phyloP scores from a whole-genome alignment of 2,888 invertebrate species.

The Drosophila atripex region DNA sequence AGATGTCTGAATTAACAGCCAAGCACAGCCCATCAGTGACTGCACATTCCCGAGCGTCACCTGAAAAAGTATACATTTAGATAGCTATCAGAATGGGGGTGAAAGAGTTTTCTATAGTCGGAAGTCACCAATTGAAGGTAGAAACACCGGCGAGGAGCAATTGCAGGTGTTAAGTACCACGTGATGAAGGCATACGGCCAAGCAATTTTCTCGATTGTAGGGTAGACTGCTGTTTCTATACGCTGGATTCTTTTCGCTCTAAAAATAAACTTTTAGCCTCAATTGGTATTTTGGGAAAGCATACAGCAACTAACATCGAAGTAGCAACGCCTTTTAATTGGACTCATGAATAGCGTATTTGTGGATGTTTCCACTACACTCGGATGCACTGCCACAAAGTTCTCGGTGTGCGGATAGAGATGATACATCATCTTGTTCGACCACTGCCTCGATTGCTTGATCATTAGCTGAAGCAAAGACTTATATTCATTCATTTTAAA shows the following conservation, averaged over 20 bases:
- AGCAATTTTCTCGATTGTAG: slow-evolving; percentile 77
- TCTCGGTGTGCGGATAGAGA: slow-evolving; percentile 68
- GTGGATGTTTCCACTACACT: slow-evolving; percentile 57
- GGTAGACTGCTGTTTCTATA: slow-evolving; percentile 40
- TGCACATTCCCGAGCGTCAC: slow-evolving; percentile 60
- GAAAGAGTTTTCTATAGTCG: neutral
- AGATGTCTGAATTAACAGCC: slow-evolving; percentile 63
- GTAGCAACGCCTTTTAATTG: slow-evolving; percentile 67
- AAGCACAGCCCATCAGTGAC: slow-evolving; percentile 76
- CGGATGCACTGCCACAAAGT: slow-evolving; percentile 72
- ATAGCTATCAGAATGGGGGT: accelerated
- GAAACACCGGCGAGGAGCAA: slow-evolving; percentile 74
- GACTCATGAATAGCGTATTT: slow-evolving; percentile 57
- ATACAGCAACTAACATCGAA: slow-evolving; percentile 63
- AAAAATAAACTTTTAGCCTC: neutral
- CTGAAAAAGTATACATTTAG: slow-evolving; percentile 10
- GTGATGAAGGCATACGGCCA: slow-evolving; percentile 71
- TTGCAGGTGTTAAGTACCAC: slow-evolving; percentile 69
- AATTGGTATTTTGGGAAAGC: neutral
- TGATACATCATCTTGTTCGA: slow-evolving; percentile 51
- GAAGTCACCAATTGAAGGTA: slow-evolving; percentile 58
- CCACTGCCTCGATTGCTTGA: slow-evolving; percentile 74
- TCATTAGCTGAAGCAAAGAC: slow-evolving; percentile 58
- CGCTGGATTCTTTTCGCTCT: slow-evolving; percentile 62
- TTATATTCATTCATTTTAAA: neutral